phyloP scores from a whole-genome alignment of 2,113 vertebrate species.

The Tricholaema leucomelas region DNA sequence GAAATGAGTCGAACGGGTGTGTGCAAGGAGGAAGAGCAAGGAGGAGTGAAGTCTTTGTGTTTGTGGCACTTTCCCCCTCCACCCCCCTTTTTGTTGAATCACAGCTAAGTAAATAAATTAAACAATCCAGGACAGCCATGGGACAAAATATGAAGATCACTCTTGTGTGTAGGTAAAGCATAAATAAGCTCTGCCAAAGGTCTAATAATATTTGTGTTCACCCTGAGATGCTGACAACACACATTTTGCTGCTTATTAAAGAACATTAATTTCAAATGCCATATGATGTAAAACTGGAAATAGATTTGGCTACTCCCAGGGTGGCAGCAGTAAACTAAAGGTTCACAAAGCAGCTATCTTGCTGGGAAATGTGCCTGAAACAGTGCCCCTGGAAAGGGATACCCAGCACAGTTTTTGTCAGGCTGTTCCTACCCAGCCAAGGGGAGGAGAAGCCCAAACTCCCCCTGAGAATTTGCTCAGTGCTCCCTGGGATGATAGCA shows the following conservation, averaged over 20 bases:
- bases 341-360: background rate
- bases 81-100: background rate
- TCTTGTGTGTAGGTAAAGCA: background rate
- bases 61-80: background rate
- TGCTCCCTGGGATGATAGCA: background rate
- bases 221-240: constrained; percentile 8
- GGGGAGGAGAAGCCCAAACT: rapidly evolving
- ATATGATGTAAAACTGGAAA: background rate
- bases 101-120: background rate
- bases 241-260: constrained; percentile 40
- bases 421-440: background rate
- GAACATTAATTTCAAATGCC: background rate
- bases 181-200: constrained; percentile 15
- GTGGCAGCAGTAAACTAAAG: background rate
- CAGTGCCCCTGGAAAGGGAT: background rate
- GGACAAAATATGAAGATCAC: background rate
- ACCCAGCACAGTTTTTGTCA: background rate
- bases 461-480: rapidly evolving
- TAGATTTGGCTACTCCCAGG: background rate
- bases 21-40: constrained; percentile 27
- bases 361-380: background rate
- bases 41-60: constrained; percentile 12
- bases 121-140: background rate
- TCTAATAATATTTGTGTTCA: background rate
- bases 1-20: constrained; percentile 39